phyloP scores from a whole-genome alignment of 2,797 vertebrate genomes.

The Macropodus opercularis region DNA sequence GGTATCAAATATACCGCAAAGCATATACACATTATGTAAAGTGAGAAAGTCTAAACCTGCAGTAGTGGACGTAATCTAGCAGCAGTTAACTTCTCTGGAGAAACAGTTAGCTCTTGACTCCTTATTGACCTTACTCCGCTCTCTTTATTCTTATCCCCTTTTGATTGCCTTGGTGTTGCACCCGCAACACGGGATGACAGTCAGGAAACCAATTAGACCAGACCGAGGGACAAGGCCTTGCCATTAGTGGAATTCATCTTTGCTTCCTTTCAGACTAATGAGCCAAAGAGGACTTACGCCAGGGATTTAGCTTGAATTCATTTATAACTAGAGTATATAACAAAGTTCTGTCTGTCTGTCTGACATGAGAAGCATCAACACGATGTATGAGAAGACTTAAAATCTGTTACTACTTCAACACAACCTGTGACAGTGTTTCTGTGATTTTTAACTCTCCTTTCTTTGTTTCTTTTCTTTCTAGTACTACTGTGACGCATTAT shows the following conservation, averaged over 20 bases:
- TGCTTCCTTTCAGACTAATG: constrained; percentile 48
- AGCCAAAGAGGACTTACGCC: constrained; percentile 41
- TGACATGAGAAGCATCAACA: background rate
- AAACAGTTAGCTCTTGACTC: background rate
- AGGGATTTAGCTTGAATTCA: constrained; percentile 34
- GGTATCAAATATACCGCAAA: no score
- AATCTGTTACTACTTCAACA: background rate
- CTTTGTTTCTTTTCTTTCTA: background rate
- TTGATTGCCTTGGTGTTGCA: constrained; percentile 6
- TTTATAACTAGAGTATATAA: constrained; percentile 3
- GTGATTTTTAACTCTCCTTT: background rate
- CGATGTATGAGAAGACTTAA: background rate
- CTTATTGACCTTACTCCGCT: background rate
- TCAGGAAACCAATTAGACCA: constrained; percentile 45
- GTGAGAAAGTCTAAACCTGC: background rate
- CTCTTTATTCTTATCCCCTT: background rate
- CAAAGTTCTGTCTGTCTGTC: background rate
- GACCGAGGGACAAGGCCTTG: constrained; percentile 27
- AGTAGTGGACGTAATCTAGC: background rate
- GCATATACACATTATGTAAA: background rate
- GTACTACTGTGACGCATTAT: background rate
- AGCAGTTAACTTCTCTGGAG: background rate
- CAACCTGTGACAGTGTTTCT: background rate
- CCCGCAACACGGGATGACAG: background rate
- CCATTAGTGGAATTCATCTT: constrained; percentile 12